phyloP scores from a whole-genome alignment of 2,797 vertebrate species.

The Lutra lutra region DNA sequence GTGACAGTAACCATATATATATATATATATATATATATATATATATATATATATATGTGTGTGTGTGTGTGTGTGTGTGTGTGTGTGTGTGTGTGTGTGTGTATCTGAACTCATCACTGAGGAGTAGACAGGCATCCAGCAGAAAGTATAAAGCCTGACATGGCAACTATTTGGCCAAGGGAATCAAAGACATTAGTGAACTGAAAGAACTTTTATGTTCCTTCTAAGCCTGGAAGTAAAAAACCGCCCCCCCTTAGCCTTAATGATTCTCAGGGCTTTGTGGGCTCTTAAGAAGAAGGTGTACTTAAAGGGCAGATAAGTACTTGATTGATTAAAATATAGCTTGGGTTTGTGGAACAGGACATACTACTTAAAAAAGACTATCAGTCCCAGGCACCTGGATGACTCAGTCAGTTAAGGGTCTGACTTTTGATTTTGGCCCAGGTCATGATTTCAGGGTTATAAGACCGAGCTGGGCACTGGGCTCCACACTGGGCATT shows the following conservation, averaged over 20 bases:
- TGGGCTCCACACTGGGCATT: too few relatives aligned
- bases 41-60: too few relatives aligned
- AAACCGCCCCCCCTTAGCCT: neutral
- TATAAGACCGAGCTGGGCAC: neutral
- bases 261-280: neutral
- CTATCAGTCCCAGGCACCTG: neutral
- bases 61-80: too few relatives aligned
- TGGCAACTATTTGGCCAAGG: neutral
- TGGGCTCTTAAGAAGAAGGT: neutral
- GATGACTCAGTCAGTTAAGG: neutral
- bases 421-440: neutral
- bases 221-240: neutral
- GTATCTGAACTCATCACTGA: neutral
- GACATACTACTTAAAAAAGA: neutral
- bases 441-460: neutral
- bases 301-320: neutral
- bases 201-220: neutral
- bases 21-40: too few relatives aligned
- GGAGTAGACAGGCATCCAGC: neutral
- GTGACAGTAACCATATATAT: neutral
- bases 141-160: neutral
- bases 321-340: neutral
- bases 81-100: too few relatives aligned
- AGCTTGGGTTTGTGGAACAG: neutral
- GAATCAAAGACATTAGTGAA: neutral